These are phyloP conservation scores for Sarcophaga caerulescens DNA, from an alignment of 2,888 invertebrate species.

Conservation along the genomic window DNA sequence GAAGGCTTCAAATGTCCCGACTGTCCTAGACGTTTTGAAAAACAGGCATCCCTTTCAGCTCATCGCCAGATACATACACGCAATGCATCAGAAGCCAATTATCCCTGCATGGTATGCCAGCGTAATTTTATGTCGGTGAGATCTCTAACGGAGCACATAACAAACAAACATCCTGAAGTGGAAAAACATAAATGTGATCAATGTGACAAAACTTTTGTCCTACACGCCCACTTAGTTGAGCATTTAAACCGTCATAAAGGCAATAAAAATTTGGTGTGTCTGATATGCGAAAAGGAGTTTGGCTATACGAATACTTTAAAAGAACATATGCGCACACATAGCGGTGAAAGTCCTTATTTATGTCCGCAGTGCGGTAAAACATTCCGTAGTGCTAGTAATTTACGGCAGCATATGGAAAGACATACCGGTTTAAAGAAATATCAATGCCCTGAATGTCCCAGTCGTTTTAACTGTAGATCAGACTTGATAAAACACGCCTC, in stretches of 20 bases:
- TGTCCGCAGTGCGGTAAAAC: conserved; percentile 84
- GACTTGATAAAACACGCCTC: conserved; percentile 81
- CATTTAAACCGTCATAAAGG: conserved; percentile 67
- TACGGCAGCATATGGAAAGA: conserved; percentile 83
- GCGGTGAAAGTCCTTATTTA: conserved; percentile 83
- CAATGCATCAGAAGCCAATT: conserved; percentile 43
- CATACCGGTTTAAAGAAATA: conserved; percentile 83
- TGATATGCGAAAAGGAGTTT: conserved; percentile 68
- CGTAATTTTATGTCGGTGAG: conserved; percentile 81
- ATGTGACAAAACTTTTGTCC: conserved; percentile 83
- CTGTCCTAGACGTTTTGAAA: conserved; percentile 83
- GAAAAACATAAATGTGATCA: conserved; percentile 83
- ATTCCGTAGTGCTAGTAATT: conserved; percentile 82
- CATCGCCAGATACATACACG: conserved; percentile 78
- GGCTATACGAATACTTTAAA: conserved; percentile 80
- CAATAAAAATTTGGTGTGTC: conserved; percentile 64
- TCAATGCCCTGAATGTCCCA: conserved; percentile 83
- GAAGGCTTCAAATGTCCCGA: conserved; percentile 81
- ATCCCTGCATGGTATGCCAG: conserved; percentile 81
- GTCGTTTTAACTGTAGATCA: conserved; percentile 83
- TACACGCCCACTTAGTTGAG: conserved; percentile 83
- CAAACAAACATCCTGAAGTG: conserved; percentile 82
- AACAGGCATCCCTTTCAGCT: conserved; percentile 82
- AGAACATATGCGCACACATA: conserved; percentile 83
- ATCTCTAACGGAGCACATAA: conserved; percentile 81